Evolutionary conservation across 1,140 invertebrate species (phyloP).

Genomic region (Rhizoglyphus robini): DNA sequence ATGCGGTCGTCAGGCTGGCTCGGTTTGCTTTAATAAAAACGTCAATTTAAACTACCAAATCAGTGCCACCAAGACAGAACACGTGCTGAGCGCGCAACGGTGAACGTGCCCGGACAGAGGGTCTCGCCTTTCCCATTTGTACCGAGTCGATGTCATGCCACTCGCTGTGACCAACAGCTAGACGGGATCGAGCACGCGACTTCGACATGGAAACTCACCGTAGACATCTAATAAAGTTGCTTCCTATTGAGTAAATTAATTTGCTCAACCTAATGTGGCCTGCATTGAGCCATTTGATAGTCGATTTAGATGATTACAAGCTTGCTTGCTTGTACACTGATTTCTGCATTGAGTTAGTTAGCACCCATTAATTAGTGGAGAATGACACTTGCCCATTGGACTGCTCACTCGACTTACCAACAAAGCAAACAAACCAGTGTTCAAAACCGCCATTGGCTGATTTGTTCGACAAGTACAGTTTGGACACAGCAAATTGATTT

Average conservation of each 20-base stretch:
- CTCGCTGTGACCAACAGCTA: not conserved
- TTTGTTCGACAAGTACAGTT: no score
- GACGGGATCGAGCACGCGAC: not conserved
- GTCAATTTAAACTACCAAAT: conserved; percentile 1
- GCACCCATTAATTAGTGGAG: not conserved
- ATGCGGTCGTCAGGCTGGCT: not conserved
- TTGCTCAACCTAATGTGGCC: not conserved
- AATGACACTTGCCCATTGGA: no score
- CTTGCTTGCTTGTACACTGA: not conserved
- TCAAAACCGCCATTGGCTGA: no score
- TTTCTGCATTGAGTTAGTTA: not conserved
- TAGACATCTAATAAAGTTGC: conserved; percentile 14
- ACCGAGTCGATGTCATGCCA: not conserved
- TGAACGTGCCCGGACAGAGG: not conserved
- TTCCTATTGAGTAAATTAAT: conserved; percentile 9
- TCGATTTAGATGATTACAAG: not conserved
- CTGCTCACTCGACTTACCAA: no score
- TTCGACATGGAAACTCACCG: not conserved
- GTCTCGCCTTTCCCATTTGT: no score
- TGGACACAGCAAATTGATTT: no score
- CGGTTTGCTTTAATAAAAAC: not conserved
- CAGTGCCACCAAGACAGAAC: not conserved
- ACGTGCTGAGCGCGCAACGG: not conserved
- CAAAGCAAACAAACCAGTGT: no score
- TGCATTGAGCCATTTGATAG: not conserved